Percentiles rank a stretch among this genome's conserved stretches.
Conservation (phyloP, 1,140 invertebrate species). For the Maniola jurtina region DNA sequence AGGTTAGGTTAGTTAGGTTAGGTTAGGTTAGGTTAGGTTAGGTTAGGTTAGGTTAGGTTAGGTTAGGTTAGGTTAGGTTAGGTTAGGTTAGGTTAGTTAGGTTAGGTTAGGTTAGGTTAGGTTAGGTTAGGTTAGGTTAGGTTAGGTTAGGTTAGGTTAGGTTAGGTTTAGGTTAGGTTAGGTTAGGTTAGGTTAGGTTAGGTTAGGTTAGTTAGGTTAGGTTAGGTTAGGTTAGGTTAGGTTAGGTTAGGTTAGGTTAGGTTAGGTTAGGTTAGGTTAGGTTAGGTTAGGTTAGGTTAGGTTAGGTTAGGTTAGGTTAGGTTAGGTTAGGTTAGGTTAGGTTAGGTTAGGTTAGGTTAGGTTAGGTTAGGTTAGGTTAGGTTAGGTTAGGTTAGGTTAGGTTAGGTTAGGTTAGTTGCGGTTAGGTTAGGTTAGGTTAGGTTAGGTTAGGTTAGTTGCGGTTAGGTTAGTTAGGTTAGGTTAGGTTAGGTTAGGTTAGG, state of each 20-base stretch:
- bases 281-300: no score
- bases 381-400: conserved; percentile 39
- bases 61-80: not conserved
- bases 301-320: conserved; percentile 26
- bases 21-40: no score
- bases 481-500: conserved; percentile 40
- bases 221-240: no score
- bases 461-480: conserved; percentile 30
- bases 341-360: conserved; percentile 37
- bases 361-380: conserved; percentile 39
- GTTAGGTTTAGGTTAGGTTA: conserved; percentile 3
- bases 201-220: conserved; percentile 4
- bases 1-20: conserved; percentile 5
- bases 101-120: no score
- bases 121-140: conserved; percentile 6
- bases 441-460: conserved; percentile 34
- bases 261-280: no score
- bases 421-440: conserved; percentile 32
- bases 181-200: no score
- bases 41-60: conserved; percentile 4
- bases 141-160: not conserved
- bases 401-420: conserved; percentile 28
- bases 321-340: conserved; percentile 17
- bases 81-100: conserved; percentile 5
- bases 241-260: no score